Evolutionary conservation across 2,888 invertebrate genomes (phyloP).

Genomic region (Encarsia formosa): DNA sequence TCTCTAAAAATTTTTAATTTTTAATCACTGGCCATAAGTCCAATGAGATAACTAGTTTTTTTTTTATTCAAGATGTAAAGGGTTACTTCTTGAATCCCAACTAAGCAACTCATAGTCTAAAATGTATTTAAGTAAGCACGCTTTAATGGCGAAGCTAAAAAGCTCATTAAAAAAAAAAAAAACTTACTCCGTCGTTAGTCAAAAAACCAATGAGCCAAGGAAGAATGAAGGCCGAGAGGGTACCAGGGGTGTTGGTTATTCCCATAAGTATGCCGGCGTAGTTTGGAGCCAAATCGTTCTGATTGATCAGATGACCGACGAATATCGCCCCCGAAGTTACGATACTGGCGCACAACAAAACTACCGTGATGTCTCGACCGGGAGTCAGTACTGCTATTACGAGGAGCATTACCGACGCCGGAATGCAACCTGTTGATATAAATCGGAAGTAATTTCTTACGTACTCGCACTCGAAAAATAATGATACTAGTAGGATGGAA

Average conservation of each 20-base stretch:
- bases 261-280: slow-evolving; percentile 49
- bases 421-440: slow-evolving; percentile 37
- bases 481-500: background rate
- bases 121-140: too few species aligned
- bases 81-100: too few species aligned
- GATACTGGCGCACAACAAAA: slow-evolving; percentile 40
- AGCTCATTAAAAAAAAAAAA: too few species aligned
- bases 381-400: slow-evolving; percentile 41
- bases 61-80: too few species aligned
- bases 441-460: background rate
- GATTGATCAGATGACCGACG: slow-evolving; percentile 46
- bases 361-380: slow-evolving; percentile 33
- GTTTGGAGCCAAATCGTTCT: slow-evolving; percentile 47
- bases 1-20: too few species aligned
- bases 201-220: slow-evolving; percentile 43
- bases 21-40: too few species aligned
- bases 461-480: background rate
- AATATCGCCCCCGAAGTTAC: slow-evolving; percentile 43
- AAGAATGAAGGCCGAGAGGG: slow-evolving; percentile 44
- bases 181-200: slow-evolving; percentile 41
- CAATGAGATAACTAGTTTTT: too few species aligned
- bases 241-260: slow-evolving; percentile 48
- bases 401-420: slow-evolving; percentile 38
- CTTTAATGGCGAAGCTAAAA: too few species aligned
- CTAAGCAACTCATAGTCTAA: too few species aligned